phyloP scores from a whole-genome alignment of 1,140 invertebrate genomes.

The Caenorhabditis brenneri region DNA sequence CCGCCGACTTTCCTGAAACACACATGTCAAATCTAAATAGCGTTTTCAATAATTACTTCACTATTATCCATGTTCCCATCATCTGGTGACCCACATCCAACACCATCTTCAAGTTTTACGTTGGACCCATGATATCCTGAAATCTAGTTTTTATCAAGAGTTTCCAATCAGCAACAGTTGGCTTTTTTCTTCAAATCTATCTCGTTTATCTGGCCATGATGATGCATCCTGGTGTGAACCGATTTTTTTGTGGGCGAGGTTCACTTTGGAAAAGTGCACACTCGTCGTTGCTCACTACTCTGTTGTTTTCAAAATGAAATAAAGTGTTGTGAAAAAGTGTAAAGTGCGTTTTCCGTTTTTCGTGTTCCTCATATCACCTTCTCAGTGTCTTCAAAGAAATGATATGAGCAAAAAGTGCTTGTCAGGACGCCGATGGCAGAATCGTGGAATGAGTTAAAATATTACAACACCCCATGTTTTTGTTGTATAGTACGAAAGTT shows the following conservation, averaged over 20 bases:
- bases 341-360: background rate
- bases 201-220: background rate
- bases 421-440: background rate
- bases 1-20: constrained; percentile 52
- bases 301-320: background rate
- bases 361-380: constrained; percentile 17
- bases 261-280: constrained; percentile 26
- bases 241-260: background rate
- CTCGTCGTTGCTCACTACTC: constrained; percentile 21
- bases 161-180: background rate
- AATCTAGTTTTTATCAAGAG: background rate
- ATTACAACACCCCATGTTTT: background rate
- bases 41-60: background rate
- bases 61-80: background rate
- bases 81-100: constrained; percentile 14
- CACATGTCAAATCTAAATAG: background rate
- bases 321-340: constrained; percentile 14
- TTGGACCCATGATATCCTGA: constrained; percentile 28
- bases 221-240: background rate
- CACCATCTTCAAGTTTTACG: background rate
- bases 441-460: background rate
- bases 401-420: background rate
- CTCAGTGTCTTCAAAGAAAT: background rate
- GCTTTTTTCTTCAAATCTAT: background rate
- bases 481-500: background rate